Evolutionary conservation across 2,888 invertebrate genomes (phyloP).

Genomic region (Iselma pallidipennis): DNA sequence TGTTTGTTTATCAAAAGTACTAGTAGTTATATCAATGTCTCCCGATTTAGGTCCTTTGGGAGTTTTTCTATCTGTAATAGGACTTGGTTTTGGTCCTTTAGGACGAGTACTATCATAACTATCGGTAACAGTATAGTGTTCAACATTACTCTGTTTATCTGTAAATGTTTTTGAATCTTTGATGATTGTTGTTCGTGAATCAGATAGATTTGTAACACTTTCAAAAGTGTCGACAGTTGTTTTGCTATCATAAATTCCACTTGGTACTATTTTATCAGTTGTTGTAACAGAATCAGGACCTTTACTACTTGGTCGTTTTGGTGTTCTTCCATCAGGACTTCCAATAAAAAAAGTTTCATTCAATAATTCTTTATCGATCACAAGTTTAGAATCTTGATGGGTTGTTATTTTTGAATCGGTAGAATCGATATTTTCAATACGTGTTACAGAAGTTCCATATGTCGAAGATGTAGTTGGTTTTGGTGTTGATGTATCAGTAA

Average conservation of each 20-base stretch:
- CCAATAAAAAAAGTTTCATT: conserved; percentile 19
- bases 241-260: conserved; percentile 28
- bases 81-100: conserved; percentile 22
- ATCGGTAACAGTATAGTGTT: conserved; percentile 41
- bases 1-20: conserved; percentile 18
- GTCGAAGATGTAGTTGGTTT: background rate
- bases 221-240: conserved; percentile 39
- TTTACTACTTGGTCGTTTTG: background rate
- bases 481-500: conserved; percentile 12
- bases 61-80: conserved; percentile 14
- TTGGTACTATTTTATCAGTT: conserved; percentile 1
- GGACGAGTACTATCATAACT: conserved; percentile 33
- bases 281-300: conserved; percentile 6
- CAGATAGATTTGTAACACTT: conserved; percentile 37
- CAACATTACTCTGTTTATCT: conserved; percentile 40
- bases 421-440: conserved; percentile 7
- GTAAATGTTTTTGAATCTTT: conserved; percentile 42
- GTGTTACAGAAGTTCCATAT: background rate
- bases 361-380: conserved; percentile 25
- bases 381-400: conserved; percentile 30
- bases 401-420: conserved; percentile 29
- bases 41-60: background rate
- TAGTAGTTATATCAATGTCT: conserved; percentile 19
- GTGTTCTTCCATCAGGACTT: background rate
- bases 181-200: conserved; percentile 40